Percentiles rank a stretch among this genome's conserved stretches.
These are phyloP conservation scores for Chionis minor DNA, from an alignment of 2,113 vertebrate species.

Conservation along the genomic window DNA sequence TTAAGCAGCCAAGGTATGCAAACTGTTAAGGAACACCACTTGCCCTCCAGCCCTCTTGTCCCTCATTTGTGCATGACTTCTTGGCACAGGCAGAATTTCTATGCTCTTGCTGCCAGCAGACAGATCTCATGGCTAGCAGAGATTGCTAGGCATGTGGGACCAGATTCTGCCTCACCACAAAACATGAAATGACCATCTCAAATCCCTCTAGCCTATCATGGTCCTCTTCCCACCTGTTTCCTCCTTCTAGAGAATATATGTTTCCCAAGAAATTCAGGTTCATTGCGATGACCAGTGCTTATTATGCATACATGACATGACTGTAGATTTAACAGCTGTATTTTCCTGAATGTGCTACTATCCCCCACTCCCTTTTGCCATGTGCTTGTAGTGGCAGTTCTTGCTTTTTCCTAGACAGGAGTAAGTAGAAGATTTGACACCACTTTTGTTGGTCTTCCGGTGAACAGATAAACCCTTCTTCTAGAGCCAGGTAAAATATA, in stretches of 20 bases:
- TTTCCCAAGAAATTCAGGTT: neutral
- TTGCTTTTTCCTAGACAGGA: neutral
- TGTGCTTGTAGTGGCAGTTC: neutral
- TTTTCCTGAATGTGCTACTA: neutral
- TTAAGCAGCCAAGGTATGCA: neutral
- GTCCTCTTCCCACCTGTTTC: neutral
- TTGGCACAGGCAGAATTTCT: neutral
- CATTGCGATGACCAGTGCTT: neutral
- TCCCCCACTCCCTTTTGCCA: neutral
- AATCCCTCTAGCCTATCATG: neutral
- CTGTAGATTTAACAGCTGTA: neutral
- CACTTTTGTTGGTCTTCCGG: neutral
- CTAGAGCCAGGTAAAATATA: neutral
- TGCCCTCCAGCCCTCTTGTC: neutral
- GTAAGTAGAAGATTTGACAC: neutral
- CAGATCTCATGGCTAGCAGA: neutral
- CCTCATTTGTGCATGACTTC: neutral
- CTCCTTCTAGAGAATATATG: neutral
- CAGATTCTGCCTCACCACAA: neutral
- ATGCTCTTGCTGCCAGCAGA: neutral
- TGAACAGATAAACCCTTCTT: neutral
- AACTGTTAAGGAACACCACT: neutral
- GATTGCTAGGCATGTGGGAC: neutral
- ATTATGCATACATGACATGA: neutral
- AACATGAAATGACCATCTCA: neutral